Evolutionary conservation across 2,113 vertebrate genomes (phyloP).

Genomic region (Phrynocephalus versicolor): DNA sequence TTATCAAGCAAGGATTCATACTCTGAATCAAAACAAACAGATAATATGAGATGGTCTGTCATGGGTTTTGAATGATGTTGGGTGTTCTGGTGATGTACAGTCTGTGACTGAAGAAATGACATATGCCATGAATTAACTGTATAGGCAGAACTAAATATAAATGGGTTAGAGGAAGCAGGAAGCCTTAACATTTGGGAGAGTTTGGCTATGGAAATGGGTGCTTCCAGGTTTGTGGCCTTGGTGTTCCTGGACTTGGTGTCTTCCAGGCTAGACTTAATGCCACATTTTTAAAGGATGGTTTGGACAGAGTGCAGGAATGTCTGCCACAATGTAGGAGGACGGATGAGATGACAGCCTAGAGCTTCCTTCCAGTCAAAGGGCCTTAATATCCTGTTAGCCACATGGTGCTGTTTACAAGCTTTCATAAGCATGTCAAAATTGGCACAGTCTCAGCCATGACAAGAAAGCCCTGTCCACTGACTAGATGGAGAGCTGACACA

Average conservation of each 20-base stretch:
- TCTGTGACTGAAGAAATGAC: conserved; percentile 29
- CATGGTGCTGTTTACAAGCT: conserved; percentile 53
- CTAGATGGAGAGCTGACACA: not conserved
- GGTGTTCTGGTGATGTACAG: not conserved
- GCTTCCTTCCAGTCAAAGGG: conserved; percentile 58
- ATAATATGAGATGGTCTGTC: not conserved
- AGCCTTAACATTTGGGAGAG: not conserved
- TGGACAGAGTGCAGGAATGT: conserved; percentile 44
- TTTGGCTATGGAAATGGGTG: conserved; percentile 14
- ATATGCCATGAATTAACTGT: not conserved
- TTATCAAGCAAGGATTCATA: not conserved
- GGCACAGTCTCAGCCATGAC: conserved; percentile 32
- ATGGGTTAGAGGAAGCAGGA: not conserved
- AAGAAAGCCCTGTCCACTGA: not conserved
- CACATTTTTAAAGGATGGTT: conserved; percentile 56
- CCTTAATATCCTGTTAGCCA: conserved; percentile 43
- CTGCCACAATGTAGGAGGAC: conserved; percentile 51
- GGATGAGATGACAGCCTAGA: conserved; percentile 51
- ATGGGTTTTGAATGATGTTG: conserved; percentile 6
- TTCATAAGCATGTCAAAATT: conserved; percentile 31
- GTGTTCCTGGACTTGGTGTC: conserved; percentile 42
- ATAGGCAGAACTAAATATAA: conserved; percentile 7
- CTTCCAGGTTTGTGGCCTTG: conserved; percentile 38
- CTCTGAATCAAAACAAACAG: not conserved
- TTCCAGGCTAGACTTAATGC: conserved; percentile 52